A percentile compares a stretch with the other conserved stretches of the same genome.
Conservation (phyloP, 2,113 vertebrate genomes). For the Odobenus rosmarus region DNA sequence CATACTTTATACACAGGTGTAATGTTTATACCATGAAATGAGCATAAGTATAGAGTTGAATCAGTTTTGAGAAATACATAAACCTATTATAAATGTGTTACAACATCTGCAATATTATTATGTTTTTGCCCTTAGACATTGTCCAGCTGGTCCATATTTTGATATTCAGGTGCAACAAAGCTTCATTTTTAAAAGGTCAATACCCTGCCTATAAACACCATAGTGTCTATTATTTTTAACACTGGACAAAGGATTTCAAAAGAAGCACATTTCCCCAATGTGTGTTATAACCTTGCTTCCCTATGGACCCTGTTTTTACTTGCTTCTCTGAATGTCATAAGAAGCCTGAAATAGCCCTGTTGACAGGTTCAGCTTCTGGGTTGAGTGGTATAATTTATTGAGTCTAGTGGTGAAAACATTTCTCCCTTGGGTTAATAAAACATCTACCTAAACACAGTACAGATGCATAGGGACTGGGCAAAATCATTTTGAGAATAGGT, state of each 20-base stretch:
- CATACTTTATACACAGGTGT: background rate
- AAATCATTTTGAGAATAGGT: background rate
- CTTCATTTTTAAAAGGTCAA: background rate
- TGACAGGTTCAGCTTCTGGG: background rate
- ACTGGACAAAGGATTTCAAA: background rate
- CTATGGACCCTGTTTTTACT: background rate
- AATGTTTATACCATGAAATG: background rate
- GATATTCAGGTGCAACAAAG: background rate
- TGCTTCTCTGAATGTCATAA: background rate
- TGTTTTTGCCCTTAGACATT: background rate
- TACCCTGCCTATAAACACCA: background rate
- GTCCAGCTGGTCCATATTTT: background rate
- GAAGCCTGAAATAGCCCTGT: background rate
- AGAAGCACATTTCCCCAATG: background rate
- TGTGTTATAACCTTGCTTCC: background rate
- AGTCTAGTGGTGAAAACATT: background rate
- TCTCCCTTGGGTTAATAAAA: conserved; percentile 13
- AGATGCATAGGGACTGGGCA: background rate
- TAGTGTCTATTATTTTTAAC: background rate
- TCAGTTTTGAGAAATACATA: background rate
- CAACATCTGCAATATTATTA: background rate
- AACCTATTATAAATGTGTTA: background rate
- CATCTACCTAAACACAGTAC: background rate
- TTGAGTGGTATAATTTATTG: background rate
- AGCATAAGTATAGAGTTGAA: background rate